Percentiles rank a stretch among this genome's conserved stretches.
These are phyloP conservation scores for Melieria omissa DNA, from an alignment of 2,888 invertebrate genomes.

Conservation along the genomic window DNA sequence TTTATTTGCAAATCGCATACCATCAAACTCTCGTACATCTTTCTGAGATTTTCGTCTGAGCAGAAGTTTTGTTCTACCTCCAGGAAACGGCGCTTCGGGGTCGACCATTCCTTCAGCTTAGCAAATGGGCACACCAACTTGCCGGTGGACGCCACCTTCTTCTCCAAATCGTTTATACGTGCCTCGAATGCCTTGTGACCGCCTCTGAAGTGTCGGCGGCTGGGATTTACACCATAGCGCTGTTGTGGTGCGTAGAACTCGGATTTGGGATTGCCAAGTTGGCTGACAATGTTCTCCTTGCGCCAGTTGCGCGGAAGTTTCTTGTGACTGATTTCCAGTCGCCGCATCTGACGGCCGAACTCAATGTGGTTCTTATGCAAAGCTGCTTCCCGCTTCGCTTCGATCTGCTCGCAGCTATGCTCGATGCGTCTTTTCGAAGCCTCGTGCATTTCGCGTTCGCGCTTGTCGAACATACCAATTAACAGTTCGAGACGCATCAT, in stretches of 20 bases:
- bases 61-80: constrained; percentile 63
- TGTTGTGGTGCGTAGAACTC: constrained; percentile 74
- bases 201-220: constrained; percentile 69
- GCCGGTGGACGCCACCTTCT: constrained; percentile 51
- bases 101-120: constrained; percentile 58
- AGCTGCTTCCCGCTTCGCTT: constrained; percentile 70
- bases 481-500: constrained; percentile 72
- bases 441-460: constrained; percentile 61
- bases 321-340: constrained; percentile 66
- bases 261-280: constrained; percentile 71
- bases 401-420: constrained; percentile 68
- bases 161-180: constrained; percentile 60
- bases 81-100: constrained; percentile 56
- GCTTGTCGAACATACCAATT: constrained; percentile 71
- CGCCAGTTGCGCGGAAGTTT: constrained; percentile 65
- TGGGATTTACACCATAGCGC: constrained; percentile 75
- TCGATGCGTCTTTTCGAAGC: constrained; percentile 67
- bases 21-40: constrained; percentile 59
- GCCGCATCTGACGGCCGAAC: constrained; percentile 68
- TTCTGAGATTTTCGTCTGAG: constrained; percentile 58
- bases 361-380: constrained; percentile 69
- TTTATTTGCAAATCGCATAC: constrained; percentile 41
- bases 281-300: constrained; percentile 67
- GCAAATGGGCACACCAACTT: constrained; percentile 56
- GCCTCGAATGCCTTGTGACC: constrained; percentile 57